phyloP scores from a whole-genome alignment of 2,797 vertebrate species.

The Lycodopsis pacificus region DNA sequence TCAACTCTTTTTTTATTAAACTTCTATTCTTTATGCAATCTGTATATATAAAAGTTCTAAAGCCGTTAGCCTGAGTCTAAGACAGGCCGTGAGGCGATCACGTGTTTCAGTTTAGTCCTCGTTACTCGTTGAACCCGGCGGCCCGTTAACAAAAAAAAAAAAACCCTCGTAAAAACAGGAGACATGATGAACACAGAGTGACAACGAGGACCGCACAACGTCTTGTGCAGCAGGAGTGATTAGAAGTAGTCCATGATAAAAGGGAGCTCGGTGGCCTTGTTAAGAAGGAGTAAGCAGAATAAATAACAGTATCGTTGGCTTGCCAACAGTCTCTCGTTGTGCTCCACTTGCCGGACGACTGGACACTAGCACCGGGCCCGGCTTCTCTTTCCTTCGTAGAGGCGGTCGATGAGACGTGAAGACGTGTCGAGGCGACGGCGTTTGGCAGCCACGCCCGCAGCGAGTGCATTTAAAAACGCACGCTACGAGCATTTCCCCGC shows the following conservation, averaged over 20 bases:
- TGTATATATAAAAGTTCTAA: slow-evolving; percentile 88
- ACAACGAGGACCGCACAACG: slow-evolving; percentile 26
- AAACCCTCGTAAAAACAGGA: slow-evolving; percentile 61
- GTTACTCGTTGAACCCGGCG: slow-evolving; percentile 59
- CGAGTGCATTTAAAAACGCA: slow-evolving; percentile 20
- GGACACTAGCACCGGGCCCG: slow-evolving; percentile 41
- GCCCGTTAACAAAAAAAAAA: slow-evolving; percentile 71
- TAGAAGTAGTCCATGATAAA: slow-evolving; percentile 58
- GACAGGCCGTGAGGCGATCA: slow-evolving; percentile 74
- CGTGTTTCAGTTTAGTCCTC: slow-evolving; percentile 74
- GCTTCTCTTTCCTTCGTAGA: not conserved
- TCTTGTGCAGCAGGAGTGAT: slow-evolving; percentile 63
- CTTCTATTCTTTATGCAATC: slow-evolving; percentile 85
- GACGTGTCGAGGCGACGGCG: slow-evolving; percentile 19
- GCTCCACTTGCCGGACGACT: slow-evolving; percentile 45
- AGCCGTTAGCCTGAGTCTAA: slow-evolving; percentile 83
- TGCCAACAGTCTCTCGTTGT: slow-evolving; percentile 61
- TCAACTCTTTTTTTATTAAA: slow-evolving; percentile 83
- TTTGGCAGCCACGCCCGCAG: slow-evolving; percentile 24
- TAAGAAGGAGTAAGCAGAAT: slow-evolving; percentile 69
- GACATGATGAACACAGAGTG: slow-evolving; percentile 50
- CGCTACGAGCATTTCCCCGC: slow-evolving; percentile 51
- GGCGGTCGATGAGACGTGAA: slow-evolving; percentile 17
- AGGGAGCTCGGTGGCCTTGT: slow-evolving; percentile 37
- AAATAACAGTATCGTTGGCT: slow-evolving; percentile 77